These are phyloP conservation scores for Agrypnus murinus DNA, from an alignment of 2,888 invertebrate species.

Conservation along the genomic window DNA sequence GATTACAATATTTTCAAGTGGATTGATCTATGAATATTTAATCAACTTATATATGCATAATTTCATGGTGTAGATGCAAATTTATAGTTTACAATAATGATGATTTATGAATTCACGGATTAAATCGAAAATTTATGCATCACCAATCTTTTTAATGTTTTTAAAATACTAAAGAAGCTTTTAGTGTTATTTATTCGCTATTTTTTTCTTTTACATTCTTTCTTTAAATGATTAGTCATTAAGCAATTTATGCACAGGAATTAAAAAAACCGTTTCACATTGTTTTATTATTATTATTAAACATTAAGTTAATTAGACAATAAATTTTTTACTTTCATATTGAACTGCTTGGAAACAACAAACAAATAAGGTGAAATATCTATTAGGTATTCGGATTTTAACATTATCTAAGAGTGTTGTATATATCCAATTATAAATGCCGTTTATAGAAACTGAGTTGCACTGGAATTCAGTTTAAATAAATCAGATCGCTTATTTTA, in stretches of 20 bases:
- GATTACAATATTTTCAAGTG: constrained; percentile 5
- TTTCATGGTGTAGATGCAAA: neutral
- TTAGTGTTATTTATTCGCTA: too few species aligned
- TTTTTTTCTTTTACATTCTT: too few species aligned
- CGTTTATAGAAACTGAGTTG: constrained; percentile 34
- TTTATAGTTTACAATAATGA: constrained; percentile 4
- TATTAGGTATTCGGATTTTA: constrained; percentile 7
- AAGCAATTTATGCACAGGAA: neutral
- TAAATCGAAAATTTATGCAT: neutral
- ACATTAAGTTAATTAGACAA: constrained; percentile 17
- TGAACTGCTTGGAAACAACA: neutral
- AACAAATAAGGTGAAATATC: constrained; percentile 16
- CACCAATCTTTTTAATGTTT: too few species aligned
- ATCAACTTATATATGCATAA: neutral
- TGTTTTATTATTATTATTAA: too few species aligned
- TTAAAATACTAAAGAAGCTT: too few species aligned
- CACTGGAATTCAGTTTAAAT: constrained; percentile 8
- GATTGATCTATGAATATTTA: neutral
- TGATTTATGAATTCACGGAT: constrained; percentile 4
- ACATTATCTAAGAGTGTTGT: constrained; percentile 1
- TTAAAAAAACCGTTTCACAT: neutral
- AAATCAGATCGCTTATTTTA: constrained; percentile 3
- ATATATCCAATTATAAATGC: constrained; percentile 35
- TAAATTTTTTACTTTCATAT: constrained; percentile 17
- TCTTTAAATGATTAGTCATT: too few species aligned